Conservation (phyloP, 2,113 vertebrate species). For the Trematocara marginatum region DNA sequence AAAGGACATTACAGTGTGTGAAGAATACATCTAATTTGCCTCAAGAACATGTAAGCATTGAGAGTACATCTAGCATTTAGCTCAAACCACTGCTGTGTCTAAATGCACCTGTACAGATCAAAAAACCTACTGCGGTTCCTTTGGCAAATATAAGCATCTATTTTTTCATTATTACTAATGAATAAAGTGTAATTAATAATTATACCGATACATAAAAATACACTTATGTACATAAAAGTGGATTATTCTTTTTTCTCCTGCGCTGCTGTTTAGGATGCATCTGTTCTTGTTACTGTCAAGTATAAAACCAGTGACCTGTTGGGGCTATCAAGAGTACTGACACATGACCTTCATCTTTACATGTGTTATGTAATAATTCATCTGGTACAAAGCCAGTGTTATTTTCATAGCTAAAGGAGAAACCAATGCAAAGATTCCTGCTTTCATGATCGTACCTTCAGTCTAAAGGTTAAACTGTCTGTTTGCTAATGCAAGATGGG, state of each 20-base stretch:
- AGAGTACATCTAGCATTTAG: not conserved
- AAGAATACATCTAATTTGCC: not conserved
- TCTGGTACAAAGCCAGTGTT: not conserved
- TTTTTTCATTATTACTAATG: not conserved
- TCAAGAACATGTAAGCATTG: not conserved
- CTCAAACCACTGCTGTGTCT: not conserved
- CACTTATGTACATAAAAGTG: not conserved
- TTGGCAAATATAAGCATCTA: not conserved
- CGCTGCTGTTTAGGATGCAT: not conserved
- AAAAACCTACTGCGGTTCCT: not conserved
- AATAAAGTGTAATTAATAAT: not conserved
- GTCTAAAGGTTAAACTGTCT: conserved; percentile 49
- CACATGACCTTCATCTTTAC: not conserved
- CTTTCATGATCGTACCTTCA: not conserved
- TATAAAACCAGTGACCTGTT: not conserved
- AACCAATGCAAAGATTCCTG: not conserved
- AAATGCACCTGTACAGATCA: not conserved
- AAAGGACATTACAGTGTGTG: not conserved
- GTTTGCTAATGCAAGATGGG: conserved; percentile 5
- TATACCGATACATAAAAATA: not conserved
- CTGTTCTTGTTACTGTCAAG: not conserved
- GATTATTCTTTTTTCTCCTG: not conserved
- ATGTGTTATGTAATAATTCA: not conserved
- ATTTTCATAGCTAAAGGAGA: not conserved
- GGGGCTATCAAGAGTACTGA: not conserved